Percentiles rank a stretch among this genome's conserved stretches.
Evolutionary conservation across 2,888 invertebrate genomes (phyloP).

Genomic region (Eupithecia pulchellata): DNA sequence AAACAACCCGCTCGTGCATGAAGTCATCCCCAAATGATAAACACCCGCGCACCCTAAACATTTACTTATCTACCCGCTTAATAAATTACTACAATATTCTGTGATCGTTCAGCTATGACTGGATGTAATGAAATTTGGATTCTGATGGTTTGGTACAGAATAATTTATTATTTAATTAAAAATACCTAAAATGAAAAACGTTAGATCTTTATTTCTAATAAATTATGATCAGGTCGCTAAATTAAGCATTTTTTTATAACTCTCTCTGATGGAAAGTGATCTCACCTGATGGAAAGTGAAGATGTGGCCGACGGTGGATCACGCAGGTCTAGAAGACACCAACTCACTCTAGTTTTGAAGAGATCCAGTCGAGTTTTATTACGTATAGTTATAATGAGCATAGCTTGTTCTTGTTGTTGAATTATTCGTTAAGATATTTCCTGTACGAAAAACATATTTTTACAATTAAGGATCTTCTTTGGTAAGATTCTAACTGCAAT

Average conservation of each 20-base stretch:
- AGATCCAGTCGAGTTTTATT: no score
- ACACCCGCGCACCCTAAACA: conserved; percentile 53
- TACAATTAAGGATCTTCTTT: not conserved
- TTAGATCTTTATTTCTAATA: not conserved
- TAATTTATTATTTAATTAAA: conserved; percentile 7
- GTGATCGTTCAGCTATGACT: conserved; percentile 29
- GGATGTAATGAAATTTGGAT: conserved; percentile 27
- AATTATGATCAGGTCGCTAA: no score
- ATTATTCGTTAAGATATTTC: not conserved
- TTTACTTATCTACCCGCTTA: conserved; percentile 32
- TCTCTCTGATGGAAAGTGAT: no score
- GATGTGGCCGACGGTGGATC: no score
- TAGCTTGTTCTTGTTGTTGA: not conserved
- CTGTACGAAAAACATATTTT: not conserved
- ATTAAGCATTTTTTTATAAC: no score
- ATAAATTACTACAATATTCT: conserved; percentile 35
- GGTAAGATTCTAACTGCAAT: not conserved
- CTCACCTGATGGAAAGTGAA: no score
- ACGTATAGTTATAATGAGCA: no score
- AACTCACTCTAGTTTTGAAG: no score
- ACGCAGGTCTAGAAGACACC: no score
- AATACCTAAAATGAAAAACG: not conserved
- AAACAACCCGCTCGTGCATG: conserved; percentile 69
- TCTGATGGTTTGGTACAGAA: conserved; percentile 13
- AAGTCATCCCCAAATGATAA: conserved; percentile 69